Evolutionary conservation across 2,888 invertebrate species (phyloP).

Genomic region (Limnephilus lunatus): DNA sequence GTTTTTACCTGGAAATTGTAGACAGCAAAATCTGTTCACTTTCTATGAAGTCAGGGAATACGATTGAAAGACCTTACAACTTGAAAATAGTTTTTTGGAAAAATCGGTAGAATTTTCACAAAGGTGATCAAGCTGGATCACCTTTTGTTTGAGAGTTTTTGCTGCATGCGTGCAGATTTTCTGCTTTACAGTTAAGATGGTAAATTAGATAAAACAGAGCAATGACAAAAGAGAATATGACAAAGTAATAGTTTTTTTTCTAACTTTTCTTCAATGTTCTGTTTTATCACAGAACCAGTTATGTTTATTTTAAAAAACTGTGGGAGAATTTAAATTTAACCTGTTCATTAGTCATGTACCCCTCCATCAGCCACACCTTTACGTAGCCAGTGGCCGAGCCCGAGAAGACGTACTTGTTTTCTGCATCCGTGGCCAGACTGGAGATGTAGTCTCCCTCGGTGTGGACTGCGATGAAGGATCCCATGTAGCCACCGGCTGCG

Average conservation of each 20-base stretch:
- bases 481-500: constrained; percentile 83
- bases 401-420: constrained; percentile 85
- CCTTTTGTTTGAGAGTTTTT: not conserved
- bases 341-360: constrained; percentile 78
- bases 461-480: constrained; percentile 84
- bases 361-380: constrained; percentile 86
- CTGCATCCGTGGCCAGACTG: constrained; percentile 83
- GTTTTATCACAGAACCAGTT: no score
- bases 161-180: not conserved
- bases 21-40: no score
- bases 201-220: no score
- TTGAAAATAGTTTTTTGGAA: no score
- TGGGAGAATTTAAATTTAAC: constrained; percentile 67
- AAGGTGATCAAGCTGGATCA: no score
- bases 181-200: not conserved
- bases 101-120: not conserved
- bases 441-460: constrained; percentile 81
- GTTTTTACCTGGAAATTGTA: no score
- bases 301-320: no score
- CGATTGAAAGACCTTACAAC: no score
- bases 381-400: constrained; percentile 86
- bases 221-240: no score
- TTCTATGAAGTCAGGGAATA: no score
- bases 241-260: no score
- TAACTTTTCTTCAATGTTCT: no score